Base-by-base conservation (phyloP, 2,888 invertebrate species). In the Cyrtodaria siliqua region DNA sequence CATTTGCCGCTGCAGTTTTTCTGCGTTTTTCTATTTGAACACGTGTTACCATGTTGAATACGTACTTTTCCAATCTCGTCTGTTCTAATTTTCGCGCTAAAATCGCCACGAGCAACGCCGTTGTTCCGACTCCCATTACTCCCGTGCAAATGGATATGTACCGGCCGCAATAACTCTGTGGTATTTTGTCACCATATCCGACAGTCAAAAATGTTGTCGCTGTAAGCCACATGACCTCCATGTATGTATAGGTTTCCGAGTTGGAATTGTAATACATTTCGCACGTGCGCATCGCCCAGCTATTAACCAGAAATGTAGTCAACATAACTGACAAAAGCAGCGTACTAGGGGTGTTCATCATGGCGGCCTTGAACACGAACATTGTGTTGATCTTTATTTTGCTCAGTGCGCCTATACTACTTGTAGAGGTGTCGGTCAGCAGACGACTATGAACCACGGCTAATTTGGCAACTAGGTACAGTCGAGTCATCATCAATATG, bases 201-300 rank as follows among this genome's bases (percentile, higher is more conserved):
- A 90, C 87, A 0, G 90, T 89, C 12, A 90, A 69, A 62, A 90
- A 90, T 1, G 89, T 89, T 24, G 88, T 90, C 6, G 89, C 88
- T 0, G 87, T 80, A 8, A 89, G 72, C 89, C 89, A 90, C 88
- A 90, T 87, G 2, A 86, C 81, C 59, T 89, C 87, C n/a, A 82
- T 44, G 49, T 87, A 84, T 14, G 86, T 83, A n/a, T 79, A 82
- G 40, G 78, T 73, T 12, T 80, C 76, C 12, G 72, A 63, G 29
- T 84, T 79, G 18, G 77, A 63, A 20, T 66, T 50, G 62, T 88
- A 90, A 71, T 90, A 90, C 24, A 87, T 79, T 70, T 90, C 90
- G 57, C 90, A 90, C 2, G 88, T 86, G 60, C 90, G 72, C 87
- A 89, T 89, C n/a, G 87, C 84, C 90, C 90, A 90, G 20, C 83